Base-by-base conservation (phyloP, 35 echinoderm and acorn worm genomes). In the Acanthaster planci region DNA sequence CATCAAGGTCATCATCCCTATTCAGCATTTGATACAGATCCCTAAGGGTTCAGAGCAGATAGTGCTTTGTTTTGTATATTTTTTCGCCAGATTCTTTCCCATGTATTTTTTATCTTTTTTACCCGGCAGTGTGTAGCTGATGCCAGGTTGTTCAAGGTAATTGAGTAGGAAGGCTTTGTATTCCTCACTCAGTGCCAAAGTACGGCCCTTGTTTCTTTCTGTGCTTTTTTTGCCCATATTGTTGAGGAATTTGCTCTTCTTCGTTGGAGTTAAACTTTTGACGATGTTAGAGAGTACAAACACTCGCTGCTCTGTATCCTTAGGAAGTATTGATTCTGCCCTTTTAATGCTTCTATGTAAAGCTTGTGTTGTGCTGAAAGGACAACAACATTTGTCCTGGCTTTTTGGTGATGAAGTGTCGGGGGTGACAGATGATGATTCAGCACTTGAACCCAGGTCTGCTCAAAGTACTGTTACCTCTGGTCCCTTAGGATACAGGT, bases 1-100 rank as follows among this genome's bases (percentile, higher is more conserved):
- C 79, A 81, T 84, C 81, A 56, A 38, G 81, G 81, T 84, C 52
- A 60, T 60, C 23, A 12, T 84, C 81, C 51, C 30, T 57, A 59
- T 84, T 84, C 32, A 84, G 39, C 81, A 84, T 84, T 84, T 52
- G 58, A 27, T 59, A 58, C 81, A 84, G 38, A 84, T 84, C 81
- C 37, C n/a, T 84, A 55, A 84, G 52, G 51, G 57, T 52, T 53
- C 81, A 84, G n/a, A 84, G 52, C 50, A 84, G 52, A 35, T 84
- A 60, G 51, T 84, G 81, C 22, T 84, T 84, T 31, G 81, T 26
- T 32, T 84, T 84, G 53, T 38, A 29, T 38, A 58, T 27, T 30
- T 84, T 84, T 32, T 58, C 80, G n/a, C 80, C 44, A 82, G 39
- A 40, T 26, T 58, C 59, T 84, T 84, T 58, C 22, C 51, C 47